Conservation (phyloP, 2,113 vertebrate species). For the Chamaea fasciata region DNA sequence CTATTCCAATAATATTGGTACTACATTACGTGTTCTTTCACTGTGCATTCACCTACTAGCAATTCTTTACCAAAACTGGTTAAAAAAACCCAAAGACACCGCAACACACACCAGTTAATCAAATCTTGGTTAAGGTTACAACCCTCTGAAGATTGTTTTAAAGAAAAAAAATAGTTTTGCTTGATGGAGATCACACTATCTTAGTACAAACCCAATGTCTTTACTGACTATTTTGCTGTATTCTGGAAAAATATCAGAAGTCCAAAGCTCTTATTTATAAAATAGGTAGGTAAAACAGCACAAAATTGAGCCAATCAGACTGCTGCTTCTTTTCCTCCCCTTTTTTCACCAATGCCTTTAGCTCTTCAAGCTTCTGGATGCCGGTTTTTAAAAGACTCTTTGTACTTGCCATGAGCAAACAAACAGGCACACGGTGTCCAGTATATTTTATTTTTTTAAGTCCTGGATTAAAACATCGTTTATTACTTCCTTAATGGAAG, state of each 20-base stretch:
- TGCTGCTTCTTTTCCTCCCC: constrained; percentile 55
- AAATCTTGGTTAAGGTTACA: neutral
- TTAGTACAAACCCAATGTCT: neutral
- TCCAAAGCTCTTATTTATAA: constrained; percentile 37
- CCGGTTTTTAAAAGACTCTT: neutral
- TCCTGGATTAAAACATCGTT: neutral
- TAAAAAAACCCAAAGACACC: neutral
- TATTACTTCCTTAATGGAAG: neutral
- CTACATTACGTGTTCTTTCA: neutral
- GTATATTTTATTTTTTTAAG: neutral
- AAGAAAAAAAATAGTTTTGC: neutral
- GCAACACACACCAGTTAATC: neutral
- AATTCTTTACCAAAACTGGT: neutral
- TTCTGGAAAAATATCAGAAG: neutral
- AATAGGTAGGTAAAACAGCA: neutral
- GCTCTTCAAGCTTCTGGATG: neutral
- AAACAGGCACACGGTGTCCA: neutral
- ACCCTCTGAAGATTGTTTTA: neutral
- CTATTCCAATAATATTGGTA: neutral
- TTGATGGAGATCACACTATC: neutral
- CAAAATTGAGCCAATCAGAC: neutral
- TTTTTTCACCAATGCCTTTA: constrained; percentile 62
- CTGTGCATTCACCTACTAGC: neutral
- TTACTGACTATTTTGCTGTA: constrained; percentile 5
- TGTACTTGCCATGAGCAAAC: constrained; percentile 22